Conservation (phyloP, 2,888 invertebrate species). For the Branchellion lobata region DNA sequence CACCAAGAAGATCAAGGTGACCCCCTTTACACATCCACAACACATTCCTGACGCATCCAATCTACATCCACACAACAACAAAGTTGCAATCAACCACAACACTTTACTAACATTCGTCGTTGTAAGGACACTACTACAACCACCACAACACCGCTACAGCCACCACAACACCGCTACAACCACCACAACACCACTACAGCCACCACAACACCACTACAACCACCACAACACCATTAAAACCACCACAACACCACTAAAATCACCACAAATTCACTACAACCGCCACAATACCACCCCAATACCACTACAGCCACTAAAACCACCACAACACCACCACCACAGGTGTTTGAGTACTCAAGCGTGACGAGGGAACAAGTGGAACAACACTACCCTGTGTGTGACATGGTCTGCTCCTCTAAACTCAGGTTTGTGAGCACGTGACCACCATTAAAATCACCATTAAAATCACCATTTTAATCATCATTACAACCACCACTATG, state of each 20-base stretch:
- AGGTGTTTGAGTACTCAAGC: constrained; percentile 77
- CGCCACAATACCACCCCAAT: no score
- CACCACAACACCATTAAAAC: not conserved
- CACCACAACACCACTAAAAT: not conserved
- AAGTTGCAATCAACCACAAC: constrained; percentile 6
- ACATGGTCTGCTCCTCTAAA: constrained; percentile 87
- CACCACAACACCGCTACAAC: no score
- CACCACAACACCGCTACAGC: no score
- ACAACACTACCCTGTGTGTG: constrained; percentile 85
- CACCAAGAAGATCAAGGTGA: constrained; percentile 83
- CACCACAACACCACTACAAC: not conserved
- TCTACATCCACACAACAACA: not conserved
- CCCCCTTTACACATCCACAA: no score
- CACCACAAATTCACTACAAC: no score
- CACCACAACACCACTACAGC: no score
- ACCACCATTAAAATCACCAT: not conserved
- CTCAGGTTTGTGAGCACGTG: constrained; percentile 66
- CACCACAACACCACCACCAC: not conserved
- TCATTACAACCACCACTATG: no score
- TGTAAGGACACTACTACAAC: no score
- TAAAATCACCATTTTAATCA: no score
- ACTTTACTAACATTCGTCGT: not conserved
- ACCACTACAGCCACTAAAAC: not conserved
- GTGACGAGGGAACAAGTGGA: constrained; percentile 83
- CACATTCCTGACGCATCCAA: no score